Base-by-base conservation (phyloP, 2,888 invertebrate species). In the Notodonta dromedarius region DNA sequence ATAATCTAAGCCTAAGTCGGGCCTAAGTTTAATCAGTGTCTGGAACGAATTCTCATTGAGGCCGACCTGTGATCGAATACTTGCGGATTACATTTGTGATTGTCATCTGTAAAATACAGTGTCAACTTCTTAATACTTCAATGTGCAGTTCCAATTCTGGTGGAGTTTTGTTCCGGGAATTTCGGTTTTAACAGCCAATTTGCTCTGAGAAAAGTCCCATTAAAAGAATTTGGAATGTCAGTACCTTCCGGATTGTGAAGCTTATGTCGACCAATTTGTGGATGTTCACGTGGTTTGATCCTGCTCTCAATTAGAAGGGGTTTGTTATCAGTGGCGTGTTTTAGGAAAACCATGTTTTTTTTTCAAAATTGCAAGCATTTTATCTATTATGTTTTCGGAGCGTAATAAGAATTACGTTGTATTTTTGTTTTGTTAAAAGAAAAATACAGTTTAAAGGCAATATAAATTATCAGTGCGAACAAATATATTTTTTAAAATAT, bases 41-140 rank as follows among this genome's bases (percentile, higher is more conserved):
- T 24, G 24, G 24, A 24, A 24, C 24, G 24, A 24, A 24, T 24
- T 24, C 1, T 24, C 24, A 2, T 24, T 24, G 2, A 24, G 24
- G 24, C 2, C 24, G 24, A 24, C 1, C 24, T 24, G 2, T 24
- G 24, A 24, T 24, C 24, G 24, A 24, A 24, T 2, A 24, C 24
- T 24, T 24, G 24, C 24, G 35, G 35, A 35, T 35, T 35, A 35
- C 0, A 6, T 7, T 7, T 35, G 5, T 35, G 35, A 35, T 35
- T 6, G 2, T 35, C 35, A 35, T 35, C 4, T 7, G 35, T 35
- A 35, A 35, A 35, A 7, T 5, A 35, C 7, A 3, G 35, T 82
- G 83, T 85, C 79, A 82, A 79, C 71, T 69, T 69, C 76, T 79
- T 83, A 85, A 86, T 84, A 86, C 83, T 76, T 77, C 81, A 80